A percentile compares a stretch with the other conserved stretches of the same genome.
Evolutionary conservation across 2,113 vertebrate species (phyloP).

Genomic region (Raja brachyura): DNA sequence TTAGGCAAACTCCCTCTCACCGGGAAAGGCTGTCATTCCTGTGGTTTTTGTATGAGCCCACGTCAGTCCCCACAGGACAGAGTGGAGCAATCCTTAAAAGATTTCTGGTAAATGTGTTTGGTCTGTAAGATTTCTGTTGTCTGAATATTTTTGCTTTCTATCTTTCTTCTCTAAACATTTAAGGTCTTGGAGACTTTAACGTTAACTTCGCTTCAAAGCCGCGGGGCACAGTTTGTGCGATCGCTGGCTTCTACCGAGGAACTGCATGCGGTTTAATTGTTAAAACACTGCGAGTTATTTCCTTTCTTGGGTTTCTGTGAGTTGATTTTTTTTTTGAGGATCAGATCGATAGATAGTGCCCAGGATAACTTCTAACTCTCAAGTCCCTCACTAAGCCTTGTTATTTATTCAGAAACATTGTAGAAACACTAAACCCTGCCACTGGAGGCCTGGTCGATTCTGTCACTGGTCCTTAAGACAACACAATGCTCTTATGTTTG

Average conservation of each 20-base stretch:
- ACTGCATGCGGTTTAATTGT: slow-evolving; percentile 63
- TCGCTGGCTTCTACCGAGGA: slow-evolving; percentile 52
- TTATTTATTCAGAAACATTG: not conserved
- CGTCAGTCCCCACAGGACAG: not conserved
- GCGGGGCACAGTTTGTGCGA: slow-evolving; percentile 47
- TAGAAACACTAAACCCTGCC: too few species aligned
- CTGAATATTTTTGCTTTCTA: not conserved
- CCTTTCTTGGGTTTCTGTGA: slow-evolving; percentile 60
- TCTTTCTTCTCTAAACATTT: not conserved
- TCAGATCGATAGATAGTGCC: slow-evolving; percentile 43
- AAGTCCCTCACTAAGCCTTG: slow-evolving; percentile 1
- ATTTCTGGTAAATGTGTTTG: not conserved
- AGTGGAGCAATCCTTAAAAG: not conserved
- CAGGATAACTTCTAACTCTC: slow-evolving; percentile 34
- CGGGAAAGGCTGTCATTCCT: not conserved
- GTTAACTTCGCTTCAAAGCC: slow-evolving; percentile 42
- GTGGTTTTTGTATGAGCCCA: not conserved
- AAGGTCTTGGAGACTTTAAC: not conserved
- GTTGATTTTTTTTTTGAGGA: slow-evolving; percentile 46
- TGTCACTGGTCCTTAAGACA: not conserved
- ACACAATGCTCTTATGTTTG: not conserved
- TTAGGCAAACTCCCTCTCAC: not conserved
- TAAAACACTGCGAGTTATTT: slow-evolving; percentile 76
- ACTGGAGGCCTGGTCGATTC: too few species aligned
- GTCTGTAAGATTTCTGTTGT: not conserved